Conservation (phyloP, 2,113 vertebrate genomes). For the Myrmecophaga tridactyla region DNA sequence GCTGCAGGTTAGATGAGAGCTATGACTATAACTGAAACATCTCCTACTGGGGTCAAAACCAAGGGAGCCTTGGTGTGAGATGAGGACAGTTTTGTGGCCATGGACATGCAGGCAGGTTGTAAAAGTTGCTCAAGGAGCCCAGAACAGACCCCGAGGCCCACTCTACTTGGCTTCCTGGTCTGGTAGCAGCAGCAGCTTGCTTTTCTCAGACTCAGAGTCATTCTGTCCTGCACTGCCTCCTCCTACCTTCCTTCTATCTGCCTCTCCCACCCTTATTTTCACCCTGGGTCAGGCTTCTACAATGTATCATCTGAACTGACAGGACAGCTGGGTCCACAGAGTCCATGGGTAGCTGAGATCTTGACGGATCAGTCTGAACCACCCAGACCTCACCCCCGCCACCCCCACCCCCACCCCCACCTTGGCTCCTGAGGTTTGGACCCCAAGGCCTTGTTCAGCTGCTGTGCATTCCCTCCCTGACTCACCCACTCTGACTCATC, state of each 20-base stretch:
- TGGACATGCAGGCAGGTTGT: not conserved
- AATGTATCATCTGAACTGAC: not conserved
- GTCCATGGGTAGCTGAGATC: not conserved
- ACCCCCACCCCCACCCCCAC: too few species aligned
- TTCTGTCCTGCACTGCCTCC: not conserved
- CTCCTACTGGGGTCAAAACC: not conserved
- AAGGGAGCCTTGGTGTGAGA: not conserved
- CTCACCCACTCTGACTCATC: not conserved
- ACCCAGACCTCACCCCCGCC: too few species aligned
- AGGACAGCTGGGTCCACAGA: not conserved
- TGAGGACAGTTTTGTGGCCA: not conserved
- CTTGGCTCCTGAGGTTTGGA: not conserved
- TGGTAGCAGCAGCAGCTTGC: not conserved
- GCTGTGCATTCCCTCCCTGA: not conserved
- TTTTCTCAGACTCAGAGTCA: not conserved
- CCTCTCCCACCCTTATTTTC: not conserved
- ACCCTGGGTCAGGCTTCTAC: not conserved
- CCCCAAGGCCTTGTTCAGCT: not conserved
- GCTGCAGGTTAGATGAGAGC: not conserved
- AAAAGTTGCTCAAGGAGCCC: not conserved
- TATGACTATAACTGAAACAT: not conserved
- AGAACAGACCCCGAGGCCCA: not conserved
- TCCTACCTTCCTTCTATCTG: not conserved
- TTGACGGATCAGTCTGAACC: not conserved
- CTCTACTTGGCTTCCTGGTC: not conserved